A percentile compares a stretch with the other conserved stretches of the same genome.
These are phyloP conservation scores for Parazoanthus swiftii DNA, from an alignment of 92 coral and sea anemone genomes.

Conservation along the genomic window DNA sequence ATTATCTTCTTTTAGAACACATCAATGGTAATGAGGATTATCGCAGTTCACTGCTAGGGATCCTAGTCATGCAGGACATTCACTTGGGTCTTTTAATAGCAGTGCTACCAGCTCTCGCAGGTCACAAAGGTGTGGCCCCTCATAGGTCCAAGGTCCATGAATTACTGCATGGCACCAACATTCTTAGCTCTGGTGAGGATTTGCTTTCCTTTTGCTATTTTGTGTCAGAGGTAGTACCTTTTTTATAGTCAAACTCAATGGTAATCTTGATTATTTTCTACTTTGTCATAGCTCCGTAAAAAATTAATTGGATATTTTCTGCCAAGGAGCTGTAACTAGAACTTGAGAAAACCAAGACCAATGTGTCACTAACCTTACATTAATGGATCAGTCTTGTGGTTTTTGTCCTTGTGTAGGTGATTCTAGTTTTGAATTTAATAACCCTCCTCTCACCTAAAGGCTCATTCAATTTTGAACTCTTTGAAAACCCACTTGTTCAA, in stretches of 20 bases:
- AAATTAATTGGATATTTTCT: too few species aligned
- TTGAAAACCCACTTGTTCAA: too few species aligned
- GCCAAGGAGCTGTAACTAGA: too few species aligned
- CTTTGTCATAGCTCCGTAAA: too few species aligned
- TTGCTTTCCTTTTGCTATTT: not conserved
- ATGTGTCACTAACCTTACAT: too few species aligned
- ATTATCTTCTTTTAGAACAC: slow-evolving; percentile 59
- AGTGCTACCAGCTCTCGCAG: slow-evolving; percentile 92
- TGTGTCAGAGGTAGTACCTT: not conserved
- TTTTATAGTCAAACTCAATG: not conserved
- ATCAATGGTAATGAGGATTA: slow-evolving; percentile 91
- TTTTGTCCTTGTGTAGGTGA: too few species aligned
- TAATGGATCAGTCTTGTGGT: too few species aligned
- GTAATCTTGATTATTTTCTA: too few species aligned
- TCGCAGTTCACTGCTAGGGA: slow-evolving; percentile 88
- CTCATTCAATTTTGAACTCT: too few species aligned
- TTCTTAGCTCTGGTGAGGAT: slow-evolving; percentile 42
- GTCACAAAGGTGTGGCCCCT: slow-evolving; percentile 64
- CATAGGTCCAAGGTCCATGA: slow-evolving; percentile 55
- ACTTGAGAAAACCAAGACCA: too few species aligned
- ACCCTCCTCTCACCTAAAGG: too few species aligned
- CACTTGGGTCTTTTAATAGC: slow-evolving; percentile 91
- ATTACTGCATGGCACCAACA: slow-evolving; percentile 48
- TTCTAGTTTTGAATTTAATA: too few species aligned
- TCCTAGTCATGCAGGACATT: slow-evolving; percentile 98